phyloP scores from a whole-genome alignment of 2,888 invertebrate species.

The Drosophila paranaensis region DNA sequence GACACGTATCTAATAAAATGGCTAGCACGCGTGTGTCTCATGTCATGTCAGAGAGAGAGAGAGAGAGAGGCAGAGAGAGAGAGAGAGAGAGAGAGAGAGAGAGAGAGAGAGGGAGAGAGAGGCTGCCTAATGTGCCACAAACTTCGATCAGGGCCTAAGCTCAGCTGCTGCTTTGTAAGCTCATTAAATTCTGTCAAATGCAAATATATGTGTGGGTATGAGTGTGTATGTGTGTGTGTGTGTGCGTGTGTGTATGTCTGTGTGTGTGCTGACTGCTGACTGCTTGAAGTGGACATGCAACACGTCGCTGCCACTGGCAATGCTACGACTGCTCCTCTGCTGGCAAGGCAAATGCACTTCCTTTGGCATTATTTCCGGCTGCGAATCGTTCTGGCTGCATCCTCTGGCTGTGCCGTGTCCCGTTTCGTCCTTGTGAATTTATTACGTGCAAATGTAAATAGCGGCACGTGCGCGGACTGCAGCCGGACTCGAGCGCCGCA shows the following conservation, averaged over 20 bases:
- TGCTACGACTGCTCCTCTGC: slow-evolving; percentile 14
- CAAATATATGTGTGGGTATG: slow-evolving; percentile 53
- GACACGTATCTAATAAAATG: slow-evolving; percentile 78
- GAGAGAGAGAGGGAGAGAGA: neutral
- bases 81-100: neutral
- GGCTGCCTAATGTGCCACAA: slow-evolving; percentile 28
- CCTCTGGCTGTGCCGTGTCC: slow-evolving; percentile 5
- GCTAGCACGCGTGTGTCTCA: slow-evolving; percentile 58
- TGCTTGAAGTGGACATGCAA: slow-evolving; percentile 64
- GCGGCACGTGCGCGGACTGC: slow-evolving; percentile 72
- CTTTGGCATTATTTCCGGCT: slow-evolving; percentile 67
- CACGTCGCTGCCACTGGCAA: slow-evolving; percentile 63
- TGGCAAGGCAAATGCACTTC: slow-evolving; percentile 74
- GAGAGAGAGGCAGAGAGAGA: too few relatives aligned
- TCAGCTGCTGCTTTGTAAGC: slow-evolving; percentile 58
- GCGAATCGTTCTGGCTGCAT: slow-evolving; percentile 27
- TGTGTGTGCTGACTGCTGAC: slow-evolving; percentile 1
- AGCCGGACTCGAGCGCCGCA: slow-evolving; percentile 9
- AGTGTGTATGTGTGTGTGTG: slow-evolving; percentile 17
- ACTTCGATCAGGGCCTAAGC: slow-evolving; percentile 64
- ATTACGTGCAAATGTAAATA: slow-evolving; percentile 83
- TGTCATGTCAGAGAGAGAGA: slow-evolving; percentile 2
- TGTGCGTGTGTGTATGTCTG: slow-evolving; percentile 19
- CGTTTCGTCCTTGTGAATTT: slow-evolving; percentile 65
- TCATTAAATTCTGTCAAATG: slow-evolving; percentile 79